Evolutionary conservation across 2,888 invertebrate species (phyloP).

Genomic region (Ophion slaviceki): DNA sequence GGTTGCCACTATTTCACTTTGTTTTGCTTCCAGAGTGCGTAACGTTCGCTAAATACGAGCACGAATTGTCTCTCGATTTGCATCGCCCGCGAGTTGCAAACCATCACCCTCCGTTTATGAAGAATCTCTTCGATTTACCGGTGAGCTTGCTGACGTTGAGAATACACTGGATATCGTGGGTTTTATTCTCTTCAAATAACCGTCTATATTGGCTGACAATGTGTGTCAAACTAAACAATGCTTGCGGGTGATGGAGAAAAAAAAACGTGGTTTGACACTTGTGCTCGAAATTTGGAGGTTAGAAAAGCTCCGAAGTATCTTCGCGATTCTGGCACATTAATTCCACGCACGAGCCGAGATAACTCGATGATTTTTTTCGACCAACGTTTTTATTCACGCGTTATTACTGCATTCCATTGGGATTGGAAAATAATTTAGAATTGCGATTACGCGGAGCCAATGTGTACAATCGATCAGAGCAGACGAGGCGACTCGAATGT

Average conservation of each 20-base stretch:
- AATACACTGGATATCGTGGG: neutral
- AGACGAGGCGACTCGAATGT: conserved; percentile 4
- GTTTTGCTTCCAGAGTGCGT: conserved; percentile 77
- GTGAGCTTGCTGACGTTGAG: neutral
- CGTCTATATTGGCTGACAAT: neutral
- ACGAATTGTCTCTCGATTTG: conserved; percentile 67
- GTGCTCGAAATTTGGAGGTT: conserved; percentile 46
- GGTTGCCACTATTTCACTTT: conserved; percentile 80
- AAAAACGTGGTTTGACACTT: conserved; percentile 61
- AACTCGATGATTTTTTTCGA: too few relatives aligned
- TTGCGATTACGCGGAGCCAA: neutral
- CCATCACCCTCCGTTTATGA: conserved; percentile 68
- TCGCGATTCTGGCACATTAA: neutral
- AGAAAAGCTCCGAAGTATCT: neutral
- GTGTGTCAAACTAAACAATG: neutral
- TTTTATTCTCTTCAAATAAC: neutral
- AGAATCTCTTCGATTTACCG: neutral
- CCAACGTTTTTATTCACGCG: neutral
- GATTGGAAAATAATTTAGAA: neutral
- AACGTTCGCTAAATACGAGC: conserved; percentile 75
- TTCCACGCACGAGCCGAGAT: neutral
- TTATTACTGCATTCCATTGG: neutral
- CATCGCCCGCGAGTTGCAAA: conserved; percentile 70
- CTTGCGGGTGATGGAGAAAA: neutral
- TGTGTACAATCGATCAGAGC: conserved; percentile 20